phyloP scores from a whole-genome alignment of 92 coral and sea anemone genomes.

The Zoanthus gigantus region DNA sequence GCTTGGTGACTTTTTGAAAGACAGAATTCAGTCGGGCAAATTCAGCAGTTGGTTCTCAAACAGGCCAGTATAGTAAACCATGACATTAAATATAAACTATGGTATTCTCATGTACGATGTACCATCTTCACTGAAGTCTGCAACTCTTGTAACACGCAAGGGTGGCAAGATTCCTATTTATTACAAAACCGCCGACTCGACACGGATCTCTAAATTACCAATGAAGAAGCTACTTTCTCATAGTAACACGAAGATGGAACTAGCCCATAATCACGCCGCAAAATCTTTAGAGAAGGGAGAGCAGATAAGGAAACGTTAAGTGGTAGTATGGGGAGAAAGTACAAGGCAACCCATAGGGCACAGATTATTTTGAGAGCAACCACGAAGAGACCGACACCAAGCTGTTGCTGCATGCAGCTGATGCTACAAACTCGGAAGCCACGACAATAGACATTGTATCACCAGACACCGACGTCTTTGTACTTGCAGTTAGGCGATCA shows the following conservation, averaged over 20 bases:
- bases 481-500: conserved; percentile 57
- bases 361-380: conserved; percentile 62
- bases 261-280: conserved; percentile 55
- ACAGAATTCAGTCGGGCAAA: conserved; percentile 48
- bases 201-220: conserved; percentile 16
- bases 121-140: too few relatives aligned
- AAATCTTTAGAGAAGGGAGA: conserved; percentile 52
- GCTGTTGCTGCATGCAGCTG: conserved; percentile 71
- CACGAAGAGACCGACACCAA: conserved; percentile 78
- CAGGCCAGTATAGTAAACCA: neutral
- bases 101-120: too few relatives aligned
- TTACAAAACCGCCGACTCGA: conserved; percentile 11
- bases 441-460: conserved; percentile 60
- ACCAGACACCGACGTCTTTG: conserved; percentile 69
- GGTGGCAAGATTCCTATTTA: conserved; percentile 9
- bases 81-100: too few relatives aligned
- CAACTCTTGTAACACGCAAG: conserved; percentile 9
- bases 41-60: conserved; percentile 45
- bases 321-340: conserved; percentile 62
- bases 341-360: conserved; percentile 56
- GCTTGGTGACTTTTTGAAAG: conserved; percentile 40
- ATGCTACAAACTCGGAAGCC: conserved; percentile 63
- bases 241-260: conserved; percentile 43
- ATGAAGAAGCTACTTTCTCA: conserved; percentile 30
- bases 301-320: conserved; percentile 27